Evolutionary conservation across 2,888 invertebrate species (phyloP), one percentile per base, ranked within the genome.

Genomic region (Drosophila ezoana): DNA sequence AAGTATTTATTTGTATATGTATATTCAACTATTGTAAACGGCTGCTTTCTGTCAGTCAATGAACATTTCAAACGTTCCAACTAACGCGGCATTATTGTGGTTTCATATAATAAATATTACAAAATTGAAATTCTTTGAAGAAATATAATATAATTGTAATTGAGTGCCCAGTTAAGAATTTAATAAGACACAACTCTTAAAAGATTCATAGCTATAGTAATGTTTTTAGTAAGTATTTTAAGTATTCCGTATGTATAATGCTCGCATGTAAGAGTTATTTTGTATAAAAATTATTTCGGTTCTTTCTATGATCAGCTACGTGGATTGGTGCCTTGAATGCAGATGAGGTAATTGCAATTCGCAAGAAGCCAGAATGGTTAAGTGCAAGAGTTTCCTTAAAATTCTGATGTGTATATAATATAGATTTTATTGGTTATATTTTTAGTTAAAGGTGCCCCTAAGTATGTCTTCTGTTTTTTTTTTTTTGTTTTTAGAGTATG

Each of bases 321-420:
- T 68, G 58, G 44, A 37, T 70, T 86, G 77, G 83, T 83, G 83
- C 89, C 66, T 72, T 74, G 72, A 71, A 88, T 86, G 81, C 82
- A 83, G 87, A 88, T 83, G 88, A 83, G 83, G 83, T 83, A 80
- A 81, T 82, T 85, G 89, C 82, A 14, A 54, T 28, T 44, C 23
- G 54, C 54, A 76, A 80, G 62, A 86, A 88, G 88, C 75, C 65
- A 77, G 72, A 87, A 85, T 72, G 70, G 57, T 74, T 73, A 49
- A 69, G 86, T 85, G 82, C 82, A 85, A 59, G 65, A 72, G 63
- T 57, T 51, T 54, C 60, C 54, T 51, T 71, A 65, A 72, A 66
- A 52, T 67, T 74, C 64, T 47, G 52, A 65, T 65, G 68, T 48
- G 45, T 58, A 54, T 66, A 48, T 33, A 35, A 13, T 37, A 14